Evolutionary conservation across 2,113 vertebrate genomes (phyloP).

Genomic region (Zosterops japonicus): DNA sequence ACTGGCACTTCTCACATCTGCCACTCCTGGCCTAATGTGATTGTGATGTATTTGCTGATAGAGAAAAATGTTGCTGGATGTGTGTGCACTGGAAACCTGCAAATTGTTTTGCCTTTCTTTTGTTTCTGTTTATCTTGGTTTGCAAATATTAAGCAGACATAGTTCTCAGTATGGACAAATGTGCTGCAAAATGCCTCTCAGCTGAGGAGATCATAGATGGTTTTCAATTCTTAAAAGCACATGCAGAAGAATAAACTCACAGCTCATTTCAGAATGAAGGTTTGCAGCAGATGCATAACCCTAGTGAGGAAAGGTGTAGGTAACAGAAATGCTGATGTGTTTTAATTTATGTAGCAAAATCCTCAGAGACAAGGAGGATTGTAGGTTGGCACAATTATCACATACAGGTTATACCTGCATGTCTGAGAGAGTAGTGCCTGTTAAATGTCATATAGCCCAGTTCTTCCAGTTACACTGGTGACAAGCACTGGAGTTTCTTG

Average conservation of each 20-base stretch:
- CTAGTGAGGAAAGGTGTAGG: background rate
- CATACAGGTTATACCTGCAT: background rate
- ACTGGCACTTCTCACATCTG: constrained; percentile 48
- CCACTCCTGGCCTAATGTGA: background rate
- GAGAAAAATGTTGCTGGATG: constrained; percentile 16
- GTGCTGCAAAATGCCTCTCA: constrained; percentile 40
- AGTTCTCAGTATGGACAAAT: constrained; percentile 51
- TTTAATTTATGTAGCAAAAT: background rate
- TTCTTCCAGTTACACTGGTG: background rate
- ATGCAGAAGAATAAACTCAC: constrained; percentile 6
- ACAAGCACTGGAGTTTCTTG: background rate
- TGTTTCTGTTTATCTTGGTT: constrained; percentile 66
- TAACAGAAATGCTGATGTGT: background rate
- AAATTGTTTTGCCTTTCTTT: constrained; percentile 56
- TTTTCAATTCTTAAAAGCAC: constrained; percentile 58
- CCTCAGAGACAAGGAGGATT: background rate
- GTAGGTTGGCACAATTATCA: background rate
- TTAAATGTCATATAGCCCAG: background rate
- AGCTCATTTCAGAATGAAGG: background rate
- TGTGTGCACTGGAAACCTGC: constrained; percentile 26
- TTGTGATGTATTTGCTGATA: constrained; percentile 48
- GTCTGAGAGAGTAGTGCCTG: background rate
- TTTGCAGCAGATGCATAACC: background rate
- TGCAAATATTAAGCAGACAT: constrained; percentile 46
- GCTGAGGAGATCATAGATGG: constrained; percentile 7